phyloP scores from a whole-genome alignment of 92 coral and sea anemone species.

The Porites divaricata region DNA sequence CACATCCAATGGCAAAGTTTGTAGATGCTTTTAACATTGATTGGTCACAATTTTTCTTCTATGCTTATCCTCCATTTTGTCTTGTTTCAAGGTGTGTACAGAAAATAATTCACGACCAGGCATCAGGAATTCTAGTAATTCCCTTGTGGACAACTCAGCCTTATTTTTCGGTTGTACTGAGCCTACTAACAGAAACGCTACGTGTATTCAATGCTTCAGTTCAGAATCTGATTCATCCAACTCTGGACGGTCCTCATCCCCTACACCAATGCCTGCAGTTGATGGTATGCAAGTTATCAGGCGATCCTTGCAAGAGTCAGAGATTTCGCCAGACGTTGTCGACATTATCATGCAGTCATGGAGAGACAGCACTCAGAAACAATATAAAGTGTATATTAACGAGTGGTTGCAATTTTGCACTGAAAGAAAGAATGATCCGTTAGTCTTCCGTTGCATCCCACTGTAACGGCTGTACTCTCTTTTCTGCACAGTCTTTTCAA shows the following conservation, averaged over 20 bases:
- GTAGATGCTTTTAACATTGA: too few species aligned
- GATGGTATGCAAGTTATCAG: constrained; percentile 71
- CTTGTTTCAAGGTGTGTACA: too few species aligned
- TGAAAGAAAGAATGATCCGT: too few species aligned
- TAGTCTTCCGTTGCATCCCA: too few species aligned
- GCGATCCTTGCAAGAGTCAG: constrained; percentile 52
- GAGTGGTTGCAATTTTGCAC: too few species aligned
- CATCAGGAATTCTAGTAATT: too few species aligned
- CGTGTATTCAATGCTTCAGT: constrained; percentile 21
- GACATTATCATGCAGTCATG: constrained; percentile 69
- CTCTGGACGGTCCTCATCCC: constrained; percentile 50
- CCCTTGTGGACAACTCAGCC: constrained; percentile 49
- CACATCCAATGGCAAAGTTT: too few species aligned
- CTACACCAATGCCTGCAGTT: constrained; percentile 42
- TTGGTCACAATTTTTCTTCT: too few species aligned
- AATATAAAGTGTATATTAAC: constrained; percentile 36
- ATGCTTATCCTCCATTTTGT: too few species aligned
- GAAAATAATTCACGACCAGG: too few species aligned
- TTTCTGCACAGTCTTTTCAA: too few species aligned
- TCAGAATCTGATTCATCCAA: constrained; percentile 53
- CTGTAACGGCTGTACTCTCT: too few species aligned
- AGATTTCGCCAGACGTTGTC: constrained; percentile 52
- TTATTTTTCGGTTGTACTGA: constrained; percentile 34
- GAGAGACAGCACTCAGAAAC: constrained; percentile 54
- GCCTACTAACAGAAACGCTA: constrained; percentile 44